phyloP scores from a whole-genome alignment of 2,888 invertebrate species.

The Rhingia rostrata region DNA sequence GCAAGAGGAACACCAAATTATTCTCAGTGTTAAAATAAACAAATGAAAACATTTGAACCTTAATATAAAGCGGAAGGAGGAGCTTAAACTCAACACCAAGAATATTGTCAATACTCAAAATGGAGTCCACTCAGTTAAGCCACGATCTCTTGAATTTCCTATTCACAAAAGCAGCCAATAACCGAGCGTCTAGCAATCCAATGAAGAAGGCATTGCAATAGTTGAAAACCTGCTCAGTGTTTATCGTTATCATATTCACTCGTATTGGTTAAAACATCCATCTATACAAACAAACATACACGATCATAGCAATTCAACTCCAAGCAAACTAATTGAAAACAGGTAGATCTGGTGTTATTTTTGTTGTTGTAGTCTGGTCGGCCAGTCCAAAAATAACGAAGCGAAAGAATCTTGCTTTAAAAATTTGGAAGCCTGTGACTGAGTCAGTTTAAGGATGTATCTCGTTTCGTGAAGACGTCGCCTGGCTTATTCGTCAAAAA shows the following conservation, averaged over 20 bases:
- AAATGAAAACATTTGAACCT: constrained; percentile 9
- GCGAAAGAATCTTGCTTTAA: constrained; percentile 62
- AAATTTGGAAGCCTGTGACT: constrained; percentile 52
- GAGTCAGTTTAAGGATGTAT: constrained; percentile 75
- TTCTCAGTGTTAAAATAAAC: no score
- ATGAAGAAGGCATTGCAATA: constrained; percentile 17
- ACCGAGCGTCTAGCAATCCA: constrained; percentile 34
- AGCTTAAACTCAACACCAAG: constrained; percentile 13
- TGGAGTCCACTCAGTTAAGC: constrained; percentile 77
- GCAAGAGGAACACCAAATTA: constrained; percentile 19
- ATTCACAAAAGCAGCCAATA: constrained; percentile 70
- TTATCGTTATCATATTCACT: constrained; percentile 76
- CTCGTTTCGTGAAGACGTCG: constrained; percentile 74
- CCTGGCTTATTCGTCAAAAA: constrained; percentile 18
- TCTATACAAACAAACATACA: neutral
- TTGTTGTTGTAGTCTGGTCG: constrained; percentile 25
- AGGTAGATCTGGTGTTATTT: constrained; percentile 41
- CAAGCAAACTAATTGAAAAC: constrained; percentile 33
- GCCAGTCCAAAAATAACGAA: constrained; percentile 24
- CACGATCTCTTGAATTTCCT: constrained; percentile 1
- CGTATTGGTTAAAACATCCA: constrained; percentile 64
- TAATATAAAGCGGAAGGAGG: constrained; percentile 48
- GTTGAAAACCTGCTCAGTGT: constrained; percentile 58
- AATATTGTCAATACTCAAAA: constrained; percentile 78
- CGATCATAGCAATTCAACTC: constrained; percentile 10